A percentile compares a stretch with the other conserved stretches of the same genome.
phyloP scores from a whole-genome alignment of 2,888 invertebrate species.

The Lysandra coridon region DNA sequence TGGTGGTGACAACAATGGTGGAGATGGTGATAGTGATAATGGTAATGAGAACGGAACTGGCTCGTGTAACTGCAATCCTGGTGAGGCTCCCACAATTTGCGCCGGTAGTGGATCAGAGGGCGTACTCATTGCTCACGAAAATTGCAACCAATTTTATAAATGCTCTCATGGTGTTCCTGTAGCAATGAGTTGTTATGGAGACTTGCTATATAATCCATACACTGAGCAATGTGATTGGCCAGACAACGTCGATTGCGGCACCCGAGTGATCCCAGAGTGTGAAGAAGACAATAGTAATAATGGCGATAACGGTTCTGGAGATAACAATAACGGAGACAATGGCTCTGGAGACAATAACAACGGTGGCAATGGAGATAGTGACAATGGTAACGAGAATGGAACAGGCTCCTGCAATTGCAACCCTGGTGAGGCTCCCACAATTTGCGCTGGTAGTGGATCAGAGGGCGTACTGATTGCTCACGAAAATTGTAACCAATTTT shows the following conservation, averaged over 20 bases:
- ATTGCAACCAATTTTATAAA: slow-evolving; percentile 51
- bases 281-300: slow-evolving; percentile 33
- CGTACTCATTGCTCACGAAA: slow-evolving; percentile 49
- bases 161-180: slow-evolving; percentile 45
- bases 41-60: slow-evolving; percentile 33
- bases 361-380: slow-evolving; percentile 38
- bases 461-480: slow-evolving; percentile 50
- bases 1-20: slow-evolving; percentile 38
- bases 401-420: slow-evolving; percentile 37
- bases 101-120: slow-evolving; percentile 46
- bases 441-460: slow-evolving; percentile 47
- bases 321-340: slow-evolving; percentile 18
- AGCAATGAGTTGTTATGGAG: slow-evolving; percentile 42
- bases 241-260: slow-evolving; percentile 46
- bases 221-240: slow-evolving; percentile 50
- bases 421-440: slow-evolving; percentile 39
- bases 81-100: slow-evolving; percentile 44
- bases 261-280: slow-evolving; percentile 41
- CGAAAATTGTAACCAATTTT: slow-evolving; percentile 52
- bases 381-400: slow-evolving; percentile 31
- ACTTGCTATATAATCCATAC: slow-evolving; percentile 46
- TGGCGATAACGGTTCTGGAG: slow-evolving; percentile 33
- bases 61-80: slow-evolving; percentile 39
- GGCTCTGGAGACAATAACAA: slow-evolving; percentile 26
- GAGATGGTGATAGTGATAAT: slow-evolving; percentile 38